A percentile compares a stretch with the other conserved stretches of the same genome.
Evolutionary conservation across 2,113 vertebrate species (phyloP).

Genomic region (Oplegnathus fasciatus): DNA sequence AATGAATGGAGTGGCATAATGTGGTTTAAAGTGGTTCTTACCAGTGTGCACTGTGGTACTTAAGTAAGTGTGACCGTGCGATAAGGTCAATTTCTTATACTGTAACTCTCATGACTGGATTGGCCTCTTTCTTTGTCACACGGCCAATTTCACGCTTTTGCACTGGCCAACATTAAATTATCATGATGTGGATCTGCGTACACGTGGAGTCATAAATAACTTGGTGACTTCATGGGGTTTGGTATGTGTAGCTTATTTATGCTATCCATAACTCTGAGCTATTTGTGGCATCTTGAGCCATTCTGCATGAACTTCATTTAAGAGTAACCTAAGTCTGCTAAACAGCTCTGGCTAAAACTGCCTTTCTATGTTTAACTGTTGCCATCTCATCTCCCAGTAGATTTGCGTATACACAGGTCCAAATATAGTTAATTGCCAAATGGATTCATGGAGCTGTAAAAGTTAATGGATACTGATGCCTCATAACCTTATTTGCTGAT

Average conservation of each 20-base stretch:
- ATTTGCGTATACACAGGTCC: constrained; percentile 52
- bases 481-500: constrained; percentile 13
- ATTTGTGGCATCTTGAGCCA: constrained; percentile 65
- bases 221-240: constrained; percentile 58
- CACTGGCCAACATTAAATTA: constrained; percentile 28
- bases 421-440: constrained; percentile 73
- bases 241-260: constrained; percentile 60
- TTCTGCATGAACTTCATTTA: constrained; percentile 64
- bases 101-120: neutral
- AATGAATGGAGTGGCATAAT: neutral
- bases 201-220: constrained; percentile 46
- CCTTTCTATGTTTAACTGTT: constrained; percentile 77
- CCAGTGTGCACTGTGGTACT: neutral
- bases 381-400: constrained; percentile 61
- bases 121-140: neutral
- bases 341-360: constrained; percentile 68
- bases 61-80: no score
- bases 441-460: constrained; percentile 27
- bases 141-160: neutral
- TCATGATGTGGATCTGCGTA: constrained; percentile 13
- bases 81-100: neutral
- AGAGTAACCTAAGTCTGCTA: constrained; percentile 73
- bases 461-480: constrained; percentile 4
- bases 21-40: neutral
- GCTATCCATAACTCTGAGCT: constrained; percentile 51